Evolutionary conservation across 2,797 vertebrate genomes (phyloP).

Genomic region (Potorous gilbertii): DNA sequence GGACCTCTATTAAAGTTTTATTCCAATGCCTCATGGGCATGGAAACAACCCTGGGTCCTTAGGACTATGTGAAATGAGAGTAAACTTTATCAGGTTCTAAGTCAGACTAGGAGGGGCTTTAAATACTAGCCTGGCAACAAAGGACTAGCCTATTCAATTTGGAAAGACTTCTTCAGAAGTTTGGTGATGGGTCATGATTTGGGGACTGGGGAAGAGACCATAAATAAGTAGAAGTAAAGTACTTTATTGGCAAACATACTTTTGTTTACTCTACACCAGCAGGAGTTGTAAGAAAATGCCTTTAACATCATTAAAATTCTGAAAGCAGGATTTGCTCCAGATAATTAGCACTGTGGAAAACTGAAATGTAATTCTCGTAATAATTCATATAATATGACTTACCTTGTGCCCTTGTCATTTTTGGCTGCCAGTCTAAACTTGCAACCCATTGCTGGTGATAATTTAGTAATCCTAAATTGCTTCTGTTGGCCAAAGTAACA

Average conservation of each 20-base stretch:
- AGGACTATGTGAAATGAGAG: not conserved
- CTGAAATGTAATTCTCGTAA: conserved; percentile 28
- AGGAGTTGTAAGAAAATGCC: not conserved
- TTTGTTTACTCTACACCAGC: not conserved
- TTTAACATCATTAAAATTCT: not conserved
- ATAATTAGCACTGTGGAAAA: conserved; percentile 54
- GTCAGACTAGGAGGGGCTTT: not conserved
- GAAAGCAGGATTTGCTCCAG: conserved; percentile 38
- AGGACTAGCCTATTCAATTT: not conserved
- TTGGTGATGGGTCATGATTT: not conserved
- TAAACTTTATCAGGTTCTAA: not conserved
- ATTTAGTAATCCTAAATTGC: conserved; percentile 95
- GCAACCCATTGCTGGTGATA: conserved; percentile 95
- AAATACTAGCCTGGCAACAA: not conserved
- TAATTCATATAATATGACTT: conserved; percentile 68
- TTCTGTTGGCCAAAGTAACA: conserved; percentile 96
- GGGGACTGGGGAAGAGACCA: not conserved
- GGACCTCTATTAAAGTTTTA: not conserved
- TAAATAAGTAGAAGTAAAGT: not conserved
- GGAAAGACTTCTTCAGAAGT: not conserved
- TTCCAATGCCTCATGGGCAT: not conserved
- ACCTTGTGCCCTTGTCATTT: conserved; percentile 97
- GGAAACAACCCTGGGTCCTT: not conserved
- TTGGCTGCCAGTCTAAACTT: conserved; percentile 97
- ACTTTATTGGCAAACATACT: not conserved